A percentile compares a stretch with the other conserved stretches of the same genome.
Conservation (phyloP, 1,140 invertebrate species). For the Drosophila erecta region DNA sequence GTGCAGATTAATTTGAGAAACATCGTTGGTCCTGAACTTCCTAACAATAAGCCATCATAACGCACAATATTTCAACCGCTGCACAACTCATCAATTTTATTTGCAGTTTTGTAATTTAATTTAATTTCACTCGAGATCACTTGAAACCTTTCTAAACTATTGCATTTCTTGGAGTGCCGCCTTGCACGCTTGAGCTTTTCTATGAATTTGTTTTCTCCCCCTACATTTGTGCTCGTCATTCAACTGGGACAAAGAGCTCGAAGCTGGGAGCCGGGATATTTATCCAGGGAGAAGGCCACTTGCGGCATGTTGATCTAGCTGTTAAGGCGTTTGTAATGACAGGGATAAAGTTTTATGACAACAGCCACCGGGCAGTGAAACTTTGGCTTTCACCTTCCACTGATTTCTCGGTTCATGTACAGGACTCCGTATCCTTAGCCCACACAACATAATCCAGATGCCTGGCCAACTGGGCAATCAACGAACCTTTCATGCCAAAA, state of each 20-base stretch:
- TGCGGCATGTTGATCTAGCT: constrained; percentile 65
- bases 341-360: constrained; percentile 64
- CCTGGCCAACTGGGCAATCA: constrained; percentile 9
- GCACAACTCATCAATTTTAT: too few species aligned
- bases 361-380: constrained; percentile 37
- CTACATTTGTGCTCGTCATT: constrained; percentile 4
- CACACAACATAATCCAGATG: constrained; percentile 11
- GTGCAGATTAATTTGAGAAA: too few species aligned
- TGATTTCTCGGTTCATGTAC: neutral
- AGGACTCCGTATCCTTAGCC: constrained; percentile 2
- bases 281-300: constrained; percentile 33
- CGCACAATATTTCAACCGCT: too few species aligned
- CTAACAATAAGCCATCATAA: too few species aligned
- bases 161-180: neutral
- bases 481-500: neutral
- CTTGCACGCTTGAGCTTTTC: neutral
- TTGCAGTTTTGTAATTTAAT: too few species aligned
- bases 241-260: neutral
- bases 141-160: too few species aligned
- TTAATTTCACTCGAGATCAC: too few species aligned
- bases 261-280: constrained; percentile 1
- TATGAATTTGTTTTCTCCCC: constrained; percentile 1
- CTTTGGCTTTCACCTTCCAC: constrained; percentile 45
- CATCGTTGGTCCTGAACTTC: too few species aligned
- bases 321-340: constrained; percentile 63